Base-by-base conservation (phyloP, 2,888 invertebrate species). In the Tanytarsus gracilentus region DNA sequence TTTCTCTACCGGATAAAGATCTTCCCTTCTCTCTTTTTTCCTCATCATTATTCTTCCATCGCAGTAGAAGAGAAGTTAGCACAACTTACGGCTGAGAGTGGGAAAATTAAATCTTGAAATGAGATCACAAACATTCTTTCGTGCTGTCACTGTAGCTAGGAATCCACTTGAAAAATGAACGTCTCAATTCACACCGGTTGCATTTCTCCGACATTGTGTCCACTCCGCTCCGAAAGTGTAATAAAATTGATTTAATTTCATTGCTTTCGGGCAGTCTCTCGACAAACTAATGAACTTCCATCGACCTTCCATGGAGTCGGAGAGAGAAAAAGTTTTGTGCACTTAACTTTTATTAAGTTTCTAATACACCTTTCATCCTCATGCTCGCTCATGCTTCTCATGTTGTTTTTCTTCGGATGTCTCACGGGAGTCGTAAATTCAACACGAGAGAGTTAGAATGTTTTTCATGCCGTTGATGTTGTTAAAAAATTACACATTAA, bases 401-500 rank as follows among this genome's bases (percentile, higher is more conserved):
- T 21, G 44, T 44, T 14, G 7, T 44, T 44, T 9, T 11, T 49
- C 7, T 8, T 40, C 18, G n/a, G n/a, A 26, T 26, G 49, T 58
- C 58, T 21, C 58, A 21, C 6, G 58, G 25, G 58, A 48, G 25
- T 58, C 48, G 14, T 58, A 58, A 58, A 58, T 39, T 48, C 21
- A 44, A n/a, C 44, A 44, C 8, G 33, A 9, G n/a, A 21, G 16
- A 40, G 40, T 40, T 7, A 29, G 16, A 50, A 51, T 2, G 29
- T 39, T n/a, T 9, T 39, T 23, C 30, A 18, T 25, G 23, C 23
- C 26, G 23, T 49, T 49, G 9, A 9, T 40, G 55, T 58, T 48
- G 58, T 58, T 58, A 58, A 58, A 40, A 58, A 48, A 48, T 58
- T 58, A 58, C n/a, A n/a, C 58, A 48, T 48, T 56, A 58, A 48